A percentile compares a stretch with the other conserved stretches of the same genome.
phyloP scores from a whole-genome alignment of 2,797 vertebrate species.

The Myotis myotis region DNA sequence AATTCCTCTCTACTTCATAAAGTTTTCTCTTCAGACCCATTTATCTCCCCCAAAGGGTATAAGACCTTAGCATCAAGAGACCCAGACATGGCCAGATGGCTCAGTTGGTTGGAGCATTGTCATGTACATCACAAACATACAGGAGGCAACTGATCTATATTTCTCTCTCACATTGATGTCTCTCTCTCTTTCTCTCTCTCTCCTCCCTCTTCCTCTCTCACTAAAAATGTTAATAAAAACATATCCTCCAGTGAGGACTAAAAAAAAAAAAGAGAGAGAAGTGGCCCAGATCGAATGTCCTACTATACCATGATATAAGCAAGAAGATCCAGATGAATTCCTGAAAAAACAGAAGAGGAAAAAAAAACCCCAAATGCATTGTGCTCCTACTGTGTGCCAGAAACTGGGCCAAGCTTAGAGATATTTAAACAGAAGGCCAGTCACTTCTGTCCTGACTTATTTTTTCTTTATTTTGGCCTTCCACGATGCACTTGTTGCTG shows the following conservation, averaged over 20 bases:
- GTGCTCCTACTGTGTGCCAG: not conserved
- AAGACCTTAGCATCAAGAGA: not conserved
- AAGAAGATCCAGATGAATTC: not conserved
- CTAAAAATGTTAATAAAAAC: not conserved
- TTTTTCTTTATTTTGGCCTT: not conserved
- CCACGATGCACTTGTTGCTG: not conserved
- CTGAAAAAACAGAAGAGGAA: not conserved
- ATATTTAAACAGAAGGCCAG: not conserved
- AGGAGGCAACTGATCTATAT: not conserved
- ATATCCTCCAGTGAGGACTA: not conserved
- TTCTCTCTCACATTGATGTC: not conserved
- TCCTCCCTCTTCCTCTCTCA: not conserved
- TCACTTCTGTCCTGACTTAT: not conserved
- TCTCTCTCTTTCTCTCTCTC: not conserved
- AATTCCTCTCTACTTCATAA: not conserved
- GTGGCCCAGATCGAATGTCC: not conserved
- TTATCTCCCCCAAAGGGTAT: not conserved
- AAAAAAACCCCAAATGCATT: accelerated
- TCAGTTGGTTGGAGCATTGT: not conserved
- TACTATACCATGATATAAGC: not conserved
- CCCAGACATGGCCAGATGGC: not conserved
- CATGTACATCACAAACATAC: not conserved
- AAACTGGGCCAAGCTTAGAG: not conserved
- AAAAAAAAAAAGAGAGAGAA: not conserved
- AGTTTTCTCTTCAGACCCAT: not conserved